Evolutionary conservation across 1,140 invertebrate species (phyloP).

Genomic region (Pissodes strobi): DNA sequence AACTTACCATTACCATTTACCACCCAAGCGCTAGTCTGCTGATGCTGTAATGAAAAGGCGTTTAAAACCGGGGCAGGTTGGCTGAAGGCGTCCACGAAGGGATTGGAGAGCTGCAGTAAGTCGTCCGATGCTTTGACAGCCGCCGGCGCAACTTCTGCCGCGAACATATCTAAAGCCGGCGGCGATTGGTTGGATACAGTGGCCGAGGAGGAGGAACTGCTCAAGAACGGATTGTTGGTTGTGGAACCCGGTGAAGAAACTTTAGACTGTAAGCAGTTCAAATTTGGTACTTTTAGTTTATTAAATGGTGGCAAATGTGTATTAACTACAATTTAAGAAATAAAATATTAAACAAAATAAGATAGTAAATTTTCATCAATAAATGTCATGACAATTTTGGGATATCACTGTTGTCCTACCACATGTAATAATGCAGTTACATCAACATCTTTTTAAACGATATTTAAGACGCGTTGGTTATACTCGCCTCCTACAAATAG

Average conservation of each 20-base stretch:
- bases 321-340: too few relatives aligned
- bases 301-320: too few relatives aligned
- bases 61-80: constrained; percentile 51
- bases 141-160: constrained; percentile 52
- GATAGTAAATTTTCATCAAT: too few relatives aligned
- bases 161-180: constrained; percentile 77
- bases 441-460: too few relatives aligned
- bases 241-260: constrained; percentile 73
- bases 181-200: constrained; percentile 55
- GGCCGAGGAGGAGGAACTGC: constrained; percentile 59
- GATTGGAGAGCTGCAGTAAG: constrained; percentile 85
- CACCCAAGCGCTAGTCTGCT: constrained; percentile 67
- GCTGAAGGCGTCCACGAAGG: constrained; percentile 86
- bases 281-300: too few relatives aligned
- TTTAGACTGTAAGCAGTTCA: constrained; percentile 67
- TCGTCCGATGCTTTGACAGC: constrained; percentile 81
- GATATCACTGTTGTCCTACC: too few relatives aligned
- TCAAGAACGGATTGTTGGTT: constrained; percentile 81
- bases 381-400: too few relatives aligned
- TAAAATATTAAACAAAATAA: too few relatives aligned
- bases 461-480: too few relatives aligned
- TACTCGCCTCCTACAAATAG: too few relatives aligned
- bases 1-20: constrained; percentile 67
- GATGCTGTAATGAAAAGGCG: constrained; percentile 47
- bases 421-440: too few relatives aligned